Percentiles rank a stretch among this genome's conserved stretches.
phyloP scores from a whole-genome alignment of 2,888 invertebrate genomes.

The Heliconius ethilla region DNA sequence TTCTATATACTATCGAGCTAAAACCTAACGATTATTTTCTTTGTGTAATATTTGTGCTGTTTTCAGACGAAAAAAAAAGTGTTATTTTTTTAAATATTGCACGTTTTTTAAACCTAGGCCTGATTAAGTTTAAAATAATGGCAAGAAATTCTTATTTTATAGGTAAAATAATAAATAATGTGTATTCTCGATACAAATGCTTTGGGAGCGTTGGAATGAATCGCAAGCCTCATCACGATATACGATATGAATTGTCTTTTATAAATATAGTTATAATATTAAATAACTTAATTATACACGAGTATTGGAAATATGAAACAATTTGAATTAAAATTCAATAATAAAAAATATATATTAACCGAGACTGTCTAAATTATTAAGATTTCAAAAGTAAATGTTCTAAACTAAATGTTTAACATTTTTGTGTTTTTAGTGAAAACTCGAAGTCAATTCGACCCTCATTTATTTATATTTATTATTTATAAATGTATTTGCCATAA shows the following conservation, averaged over 20 bases:
- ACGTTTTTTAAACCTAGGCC: constrained; percentile 36
- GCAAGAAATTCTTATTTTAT: constrained; percentile 51
- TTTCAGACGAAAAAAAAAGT: constrained; percentile 9
- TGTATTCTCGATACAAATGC: constrained; percentile 37
- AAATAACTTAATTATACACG: constrained; percentile 13
- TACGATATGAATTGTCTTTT: constrained; percentile 25
- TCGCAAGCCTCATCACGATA: constrained; percentile 1
- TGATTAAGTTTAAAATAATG: constrained; percentile 50
- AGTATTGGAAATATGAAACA: constrained; percentile 1
- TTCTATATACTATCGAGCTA: constrained; percentile 42
- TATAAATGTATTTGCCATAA: not conserved
- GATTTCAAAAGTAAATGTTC: not conserved
- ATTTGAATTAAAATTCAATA: not conserved
- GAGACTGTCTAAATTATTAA: not conserved
- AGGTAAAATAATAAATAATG: constrained; percentile 43
- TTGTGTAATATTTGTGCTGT: constrained; percentile 35
- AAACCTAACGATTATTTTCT: constrained; percentile 29
- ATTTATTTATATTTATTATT: not conserved
- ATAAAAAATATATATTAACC: not conserved
- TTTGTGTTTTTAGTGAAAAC: too few species aligned
- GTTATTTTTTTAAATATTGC: constrained; percentile 32
- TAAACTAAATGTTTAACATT: too few species aligned
- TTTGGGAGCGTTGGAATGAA: constrained; percentile 61
- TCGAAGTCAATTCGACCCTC: too few species aligned
- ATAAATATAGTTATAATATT: constrained; percentile 6